phyloP scores from a whole-genome alignment of 1,140 invertebrate genomes.

The Ostrea edulis region DNA sequence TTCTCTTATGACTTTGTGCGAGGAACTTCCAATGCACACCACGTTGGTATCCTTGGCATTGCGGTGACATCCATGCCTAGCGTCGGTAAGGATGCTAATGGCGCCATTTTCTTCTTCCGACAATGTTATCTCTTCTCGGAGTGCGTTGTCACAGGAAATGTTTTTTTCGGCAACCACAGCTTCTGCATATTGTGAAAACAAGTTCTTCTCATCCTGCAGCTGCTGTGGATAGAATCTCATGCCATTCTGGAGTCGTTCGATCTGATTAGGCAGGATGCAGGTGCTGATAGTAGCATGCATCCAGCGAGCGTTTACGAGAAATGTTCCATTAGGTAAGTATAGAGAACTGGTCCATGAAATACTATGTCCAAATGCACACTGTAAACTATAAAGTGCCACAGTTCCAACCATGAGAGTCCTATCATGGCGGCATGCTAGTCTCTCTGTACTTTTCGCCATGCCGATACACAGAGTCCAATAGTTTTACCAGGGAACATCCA shows the following conservation, averaged over 20 bases:
- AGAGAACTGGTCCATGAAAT: too few species aligned
- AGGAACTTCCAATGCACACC: not conserved
- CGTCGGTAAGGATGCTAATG: conserved; percentile 28
- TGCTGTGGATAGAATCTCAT: too few species aligned
- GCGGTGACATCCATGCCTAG: conserved; percentile 24
- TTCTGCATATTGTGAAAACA: not conserved
- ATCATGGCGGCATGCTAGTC: not conserved
- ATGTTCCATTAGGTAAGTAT: too few species aligned
- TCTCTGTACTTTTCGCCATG: not conserved
- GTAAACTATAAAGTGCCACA: not conserved
- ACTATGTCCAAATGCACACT: too few species aligned
- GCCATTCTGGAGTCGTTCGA: too few species aligned
- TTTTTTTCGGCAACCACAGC: not conserved
- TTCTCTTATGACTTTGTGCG: conserved; percentile 16
- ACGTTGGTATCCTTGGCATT: conserved; percentile 39
- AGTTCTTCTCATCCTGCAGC: not conserved
- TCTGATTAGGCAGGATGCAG: too few species aligned
- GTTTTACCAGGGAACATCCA: too few species aligned
- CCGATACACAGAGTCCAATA: not conserved
- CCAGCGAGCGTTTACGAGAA: too few species aligned
- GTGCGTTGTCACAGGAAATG: not conserved
- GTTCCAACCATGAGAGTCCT: not conserved
- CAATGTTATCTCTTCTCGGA: not conserved
- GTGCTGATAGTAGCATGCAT: too few species aligned
- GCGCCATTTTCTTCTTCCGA: not conserved